Evolutionary conservation across 2,888 invertebrate species (phyloP), one percentile per base, ranked within the genome.

Genomic region (Lampropteryx suffumata): DNA sequence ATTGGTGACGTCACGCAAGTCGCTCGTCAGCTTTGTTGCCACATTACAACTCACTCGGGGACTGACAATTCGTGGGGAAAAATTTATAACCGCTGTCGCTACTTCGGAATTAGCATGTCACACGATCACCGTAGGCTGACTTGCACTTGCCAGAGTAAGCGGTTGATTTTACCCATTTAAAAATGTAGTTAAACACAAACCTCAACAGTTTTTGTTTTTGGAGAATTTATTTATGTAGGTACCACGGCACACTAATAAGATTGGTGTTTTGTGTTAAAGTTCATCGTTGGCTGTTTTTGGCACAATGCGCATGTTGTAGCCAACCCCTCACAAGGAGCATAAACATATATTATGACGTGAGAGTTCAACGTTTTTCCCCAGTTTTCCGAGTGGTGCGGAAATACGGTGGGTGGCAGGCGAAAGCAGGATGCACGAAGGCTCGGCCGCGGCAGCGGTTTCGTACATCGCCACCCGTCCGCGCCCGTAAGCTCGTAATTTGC

Each of bases 401-500:
- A 75, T 79, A 85, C 70, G 74, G 67, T 69, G 65, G 71, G 62
- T 61, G 59, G 65, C 62, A 69, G 63, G 84, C 64, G 77, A 53
- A 81, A 85, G 83, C 71, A 73, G 81, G 89, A 82, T 73, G 76
- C 75, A 72, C 67, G 74, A 76, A 24, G 63, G 71, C 40, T 36
- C 40, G 50, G 71, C 71, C 77, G 70, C 67, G 73, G 76, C 71
- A 73, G 89, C 79, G 89, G 88, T 89, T 88, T 85, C 83, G 83
- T 84, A 89, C 89, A 89, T 87, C 85, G 88, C 87, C 86, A 86
- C 89, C 89, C 89, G 89, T 89, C 88, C 85, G 89, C 89, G 87
- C 86, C 84, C 85, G 88, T 89, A 90, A 90, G 88, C 89, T 89
- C 89, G 89, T 90, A 89, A 90, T 90, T 90, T 89, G 90, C 89